Base-by-base conservation (phyloP, 2,113 vertebrate genomes). In the Crotalus helleri region DNA sequence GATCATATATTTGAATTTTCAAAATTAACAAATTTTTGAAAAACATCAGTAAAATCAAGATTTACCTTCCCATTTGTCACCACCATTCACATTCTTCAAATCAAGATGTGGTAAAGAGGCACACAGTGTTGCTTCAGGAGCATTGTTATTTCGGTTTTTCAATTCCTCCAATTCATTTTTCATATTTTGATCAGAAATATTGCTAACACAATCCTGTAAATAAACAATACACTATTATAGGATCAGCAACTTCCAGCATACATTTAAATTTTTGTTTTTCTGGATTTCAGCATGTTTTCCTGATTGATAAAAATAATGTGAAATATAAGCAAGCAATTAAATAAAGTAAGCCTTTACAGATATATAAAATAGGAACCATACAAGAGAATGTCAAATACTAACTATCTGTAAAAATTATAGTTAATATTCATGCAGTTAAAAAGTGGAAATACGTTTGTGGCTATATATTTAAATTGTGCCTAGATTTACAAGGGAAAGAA, bases 21-120 rank as follows among this genome's bases (percentile, higher is more conserved):
- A 64, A 33, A 92, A 89, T 93, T 93, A 5, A 29, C 89, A 23
- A n/a, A 17, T n/a, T 85, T n/a, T 81, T 91, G 10, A 55, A 89
- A 53, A 81, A 17, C 6, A 69, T 9, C 4, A n/a, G 90, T 93
- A 87, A 54, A 88, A 88, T 69, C 93, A 89, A 39, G 94, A 97
- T 97, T 98, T 98, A 98, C 98, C 98, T 98, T 98, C 98, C 98
- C 97, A 98, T 94, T 96, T 97, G 95, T 98, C 97, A 97, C 96
- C 97, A 95, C 97, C 98, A 95, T 98, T 97, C 54, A 97, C 96
- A 92, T 94, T 97, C 97, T 96, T 98, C 97, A 98, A 96, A 93
- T 98, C 97, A 94, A 98, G 96, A 92, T 94, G 97, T 93, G 98
- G 96, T 39, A 97, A 95, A 88, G 97, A 97, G 87, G 97, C 92